phyloP scores from a whole-genome alignment of 2,888 invertebrate species.

The Oscheius sp. region DNA sequence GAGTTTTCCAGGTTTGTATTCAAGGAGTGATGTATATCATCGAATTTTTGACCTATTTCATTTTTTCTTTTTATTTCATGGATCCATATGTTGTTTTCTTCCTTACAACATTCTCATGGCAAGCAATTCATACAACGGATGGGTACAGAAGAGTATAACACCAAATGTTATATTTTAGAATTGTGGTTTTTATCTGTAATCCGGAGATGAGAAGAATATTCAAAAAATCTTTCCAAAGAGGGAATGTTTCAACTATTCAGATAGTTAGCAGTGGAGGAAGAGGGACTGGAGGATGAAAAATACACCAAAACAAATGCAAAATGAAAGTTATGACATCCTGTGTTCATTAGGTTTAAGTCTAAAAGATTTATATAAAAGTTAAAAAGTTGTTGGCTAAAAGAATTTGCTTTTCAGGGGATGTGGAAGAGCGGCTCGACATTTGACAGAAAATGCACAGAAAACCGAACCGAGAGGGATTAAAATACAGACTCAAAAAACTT shows the following conservation, averaged over 20 bases:
- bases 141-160: slow-evolving; percentile 5
- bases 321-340: too few relatives aligned
- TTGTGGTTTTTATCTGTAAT: slow-evolving; percentile 22
- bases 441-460: too few relatives aligned
- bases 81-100: slow-evolving; percentile 13
- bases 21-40: slow-evolving; percentile 27
- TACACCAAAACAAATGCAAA: too few relatives aligned
- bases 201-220: slow-evolving; percentile 13
- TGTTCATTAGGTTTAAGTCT: too few relatives aligned
- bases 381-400: too few relatives aligned
- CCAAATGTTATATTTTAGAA: not conserved
- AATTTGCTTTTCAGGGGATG: too few relatives aligned
- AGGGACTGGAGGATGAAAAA: too few relatives aligned
- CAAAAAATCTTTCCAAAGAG: not conserved
- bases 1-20: slow-evolving; percentile 15
- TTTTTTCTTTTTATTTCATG: slow-evolving; percentile 3
- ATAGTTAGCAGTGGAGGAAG: slow-evolving; percentile 18
- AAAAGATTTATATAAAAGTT: too few relatives aligned
- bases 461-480: too few relatives aligned
- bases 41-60: slow-evolving; percentile 25
- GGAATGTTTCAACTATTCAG: not conserved
- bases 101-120: slow-evolving; percentile 21
- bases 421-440: too few relatives aligned
- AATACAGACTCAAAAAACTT: too few relatives aligned
- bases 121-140: slow-evolving; percentile 10